Percentiles rank a stretch among this genome's conserved stretches.
phyloP scores from a whole-genome alignment of 2,113 vertebrate genomes.

The Muntiacus muntjak region DNA sequence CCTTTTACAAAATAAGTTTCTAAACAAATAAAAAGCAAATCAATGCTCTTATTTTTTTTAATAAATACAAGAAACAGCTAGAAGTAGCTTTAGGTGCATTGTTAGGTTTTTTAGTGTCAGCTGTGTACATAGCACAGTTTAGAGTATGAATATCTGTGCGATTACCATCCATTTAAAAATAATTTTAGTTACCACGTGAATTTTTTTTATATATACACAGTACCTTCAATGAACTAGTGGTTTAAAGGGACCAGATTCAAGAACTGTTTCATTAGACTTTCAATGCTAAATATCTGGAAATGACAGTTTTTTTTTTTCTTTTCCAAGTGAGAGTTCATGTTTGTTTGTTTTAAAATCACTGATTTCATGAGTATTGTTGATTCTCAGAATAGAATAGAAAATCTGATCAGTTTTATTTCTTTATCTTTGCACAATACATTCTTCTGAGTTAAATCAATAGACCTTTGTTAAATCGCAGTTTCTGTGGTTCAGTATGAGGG shows the following conservation, averaged over 20 bases:
- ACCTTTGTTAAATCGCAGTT: neutral
- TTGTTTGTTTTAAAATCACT: neutral
- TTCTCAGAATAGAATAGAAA: neutral
- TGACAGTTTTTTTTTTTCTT: neutral
- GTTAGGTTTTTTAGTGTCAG: neutral
- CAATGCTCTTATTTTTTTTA: neutral
- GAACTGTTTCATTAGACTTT: neutral
- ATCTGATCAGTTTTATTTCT: neutral
- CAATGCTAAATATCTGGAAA: neutral
- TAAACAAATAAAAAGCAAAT: slow-evolving; percentile 35
- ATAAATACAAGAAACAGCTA: neutral
- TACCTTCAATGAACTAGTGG: neutral
- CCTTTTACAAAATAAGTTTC: neutral
- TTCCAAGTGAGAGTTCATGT: neutral
- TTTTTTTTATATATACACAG: neutral
- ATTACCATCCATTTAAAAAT: neutral
- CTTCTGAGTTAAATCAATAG: neutral
- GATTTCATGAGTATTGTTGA: neutral
- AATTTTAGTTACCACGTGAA: neutral
- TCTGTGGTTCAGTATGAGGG: neutral
- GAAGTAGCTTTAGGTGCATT: neutral
- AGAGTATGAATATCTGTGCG: neutral
- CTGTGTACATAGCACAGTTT: neutral
- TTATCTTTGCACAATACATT: neutral
- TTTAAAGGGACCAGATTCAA: neutral